Base-by-base conservation (phyloP, 2,888 invertebrate species). In the Spatulosminthurus flaviceps region DNA sequence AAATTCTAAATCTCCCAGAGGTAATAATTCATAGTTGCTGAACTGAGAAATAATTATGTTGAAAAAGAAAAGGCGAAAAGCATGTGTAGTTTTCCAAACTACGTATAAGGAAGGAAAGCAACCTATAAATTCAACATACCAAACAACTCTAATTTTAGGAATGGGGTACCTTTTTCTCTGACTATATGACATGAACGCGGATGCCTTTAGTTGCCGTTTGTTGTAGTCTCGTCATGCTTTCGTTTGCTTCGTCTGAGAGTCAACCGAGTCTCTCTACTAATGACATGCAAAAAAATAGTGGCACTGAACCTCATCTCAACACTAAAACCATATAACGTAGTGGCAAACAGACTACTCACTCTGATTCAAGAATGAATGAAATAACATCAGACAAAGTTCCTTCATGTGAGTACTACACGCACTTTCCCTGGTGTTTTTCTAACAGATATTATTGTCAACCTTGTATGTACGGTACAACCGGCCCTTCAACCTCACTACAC, bases 271-370 rank as follows among this genome's bases (percentile, higher is more conserved):
- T 60, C 60, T 42, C 71, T 51, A 28, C 67, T 67, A 75, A 75
- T 75, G 75, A 75, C 75, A 75, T 75, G 66, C 64, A 75, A 64
- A 75, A n/a, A n/a, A 75, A 75, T 75, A 75, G 74, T 74, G 34
- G 74, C 73, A 61, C 70, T 70, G 73, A 73, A 74, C 34, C 74
- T 72, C 72, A 61, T 51, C 74, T 74, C 74, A 74, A 74, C 64
- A 61, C 74, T 74, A 61, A 71, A 72, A 51, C 43, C 72, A 72
- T 72, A 43, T 72, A 43, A 72, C 72, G 51, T 72, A 72, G 72
- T 72, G 72, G 72, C 72, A 72, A 72, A 72, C 72, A 72, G 72
- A 72, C 72, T 72, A 26, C 26, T 26, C 72, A 16, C 26, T 41
- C 42, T 64, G 75, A 75, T 75, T 34, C 64, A 61, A 42, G 42